Base-by-base conservation (phyloP, 2,888 invertebrate genomes). In the Thecocarcelia acutangulata region DNA sequence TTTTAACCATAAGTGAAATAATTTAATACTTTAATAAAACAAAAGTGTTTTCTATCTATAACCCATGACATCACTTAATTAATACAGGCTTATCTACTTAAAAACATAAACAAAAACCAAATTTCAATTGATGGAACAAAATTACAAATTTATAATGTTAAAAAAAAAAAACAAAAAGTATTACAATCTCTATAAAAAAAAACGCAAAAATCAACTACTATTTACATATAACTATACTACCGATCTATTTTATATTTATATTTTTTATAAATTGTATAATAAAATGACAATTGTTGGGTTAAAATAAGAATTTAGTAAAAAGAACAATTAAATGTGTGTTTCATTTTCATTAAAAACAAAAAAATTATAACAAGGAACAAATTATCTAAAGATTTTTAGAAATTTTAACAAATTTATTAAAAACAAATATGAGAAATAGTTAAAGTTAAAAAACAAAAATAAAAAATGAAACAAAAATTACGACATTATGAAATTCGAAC, bases 241-340 rank as follows among this genome's bases (percentile, higher is more conserved):
- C 78, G 78, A 79, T 79, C 78, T 79, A 79, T 79, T 79, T 78
- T 79, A 73, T 79, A 79, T 42, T 79, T 59, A 66, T 72, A 78
- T 78, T 78, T 78, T 78, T 64, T 78, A 72, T 78, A 78, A 66
- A 72, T 64, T 72, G 72, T 61, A 33, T 78, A 78, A 78, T 28
- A 42, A 77, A 77, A 33, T 17, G 42, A 78, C 48, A 70, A 59
- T 59, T 72, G 66, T 72, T 72, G 58, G 72, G 46, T 66, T 72
- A 24, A 66, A 44, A 68, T 4, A n/a, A 11, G n/a, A 46, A 73
- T 9, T 52, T 50, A 46, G 3, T 24, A n/a, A 50, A 9, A 56
- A 75, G n/a, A 33, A 17, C 28, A 46, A 46, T 15, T 13, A 56
- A 54, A 78, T 78, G 40, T 54, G 78, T 79, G 78, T 79, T 79